Percentiles rank a stretch among this genome's conserved stretches.
Conservation (phyloP, 1,140 invertebrate genomes). For the Lepidurus packardi region DNA sequence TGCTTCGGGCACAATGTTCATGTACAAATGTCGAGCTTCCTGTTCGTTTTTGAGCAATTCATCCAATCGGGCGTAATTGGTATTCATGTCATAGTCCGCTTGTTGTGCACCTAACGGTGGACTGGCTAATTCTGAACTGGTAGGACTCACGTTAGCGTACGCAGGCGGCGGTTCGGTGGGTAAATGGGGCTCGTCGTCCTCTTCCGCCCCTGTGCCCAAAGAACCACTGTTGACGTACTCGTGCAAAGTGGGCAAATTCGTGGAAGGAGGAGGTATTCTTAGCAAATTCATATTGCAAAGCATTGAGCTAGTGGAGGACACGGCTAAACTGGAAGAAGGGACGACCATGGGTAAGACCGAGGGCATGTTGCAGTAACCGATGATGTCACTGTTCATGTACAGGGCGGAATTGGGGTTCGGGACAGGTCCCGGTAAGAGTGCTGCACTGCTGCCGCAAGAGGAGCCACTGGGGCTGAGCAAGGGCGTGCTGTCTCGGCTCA, state of each 20-base stretch:
- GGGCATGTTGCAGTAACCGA: slow-evolving; percentile 6
- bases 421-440: slow-evolving; percentile 26
- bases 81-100: slow-evolving; percentile 45
- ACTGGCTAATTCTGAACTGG: not conserved
- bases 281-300: slow-evolving; percentile 10
- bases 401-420: slow-evolving; percentile 26
- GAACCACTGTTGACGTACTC: not conserved
- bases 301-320: slow-evolving; percentile 1
- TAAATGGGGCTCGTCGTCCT: slow-evolving; percentile 8
- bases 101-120: slow-evolving; percentile 38
- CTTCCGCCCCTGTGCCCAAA: slow-evolving; percentile 23
- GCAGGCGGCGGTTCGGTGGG: slow-evolving; percentile 27
- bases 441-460: not conserved
- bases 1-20: slow-evolving; percentile 55
- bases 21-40: slow-evolving; percentile 51
- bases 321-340: not conserved
- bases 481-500: slow-evolving; percentile 32
- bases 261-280: not conserved
- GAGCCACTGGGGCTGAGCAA: slow-evolving; percentile 17
- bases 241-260: not conserved
- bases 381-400: slow-evolving; percentile 35
- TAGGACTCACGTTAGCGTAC: slow-evolving; percentile 32
- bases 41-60: slow-evolving; percentile 40
- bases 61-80: slow-evolving; percentile 51
- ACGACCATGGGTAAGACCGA: not conserved